These are phyloP conservation scores for Pasiphila rectangulata DNA, from an alignment of 2,888 invertebrate species.

Conservation along the genomic window DNA sequence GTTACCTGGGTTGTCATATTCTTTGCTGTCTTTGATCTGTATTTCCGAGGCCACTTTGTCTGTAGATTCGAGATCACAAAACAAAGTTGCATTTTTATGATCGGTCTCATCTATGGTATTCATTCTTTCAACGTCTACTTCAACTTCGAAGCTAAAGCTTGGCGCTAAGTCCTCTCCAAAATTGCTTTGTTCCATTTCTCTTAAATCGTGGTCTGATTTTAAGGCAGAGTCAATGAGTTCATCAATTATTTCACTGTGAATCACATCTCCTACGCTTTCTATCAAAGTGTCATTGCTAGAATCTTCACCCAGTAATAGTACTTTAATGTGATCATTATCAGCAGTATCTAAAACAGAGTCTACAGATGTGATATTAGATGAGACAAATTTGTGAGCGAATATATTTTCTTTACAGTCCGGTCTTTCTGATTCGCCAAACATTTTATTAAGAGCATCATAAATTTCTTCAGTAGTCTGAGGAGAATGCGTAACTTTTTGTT, in stretches of 20 bases:
- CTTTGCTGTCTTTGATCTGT: too few relatives aligned
- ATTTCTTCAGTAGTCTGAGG: conserved; percentile 12
- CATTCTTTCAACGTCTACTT: background rate
- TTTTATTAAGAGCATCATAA: conserved; percentile 9
- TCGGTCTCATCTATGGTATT: background rate
- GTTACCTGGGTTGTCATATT: too few relatives aligned
- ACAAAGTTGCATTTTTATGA: too few relatives aligned
- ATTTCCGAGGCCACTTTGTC: too few relatives aligned
- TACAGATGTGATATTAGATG: background rate
- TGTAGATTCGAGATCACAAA: too few relatives aligned
- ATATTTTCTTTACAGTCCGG: background rate
- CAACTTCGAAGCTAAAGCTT: too few relatives aligned
- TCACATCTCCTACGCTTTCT: conserved; percentile 21
- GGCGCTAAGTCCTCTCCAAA: background rate
- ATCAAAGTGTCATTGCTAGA: conserved; percentile 1
- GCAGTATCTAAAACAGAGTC: background rate
- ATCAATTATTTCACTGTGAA: conserved; percentile 16
- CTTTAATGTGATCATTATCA: background rate
- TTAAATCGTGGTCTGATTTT: background rate
- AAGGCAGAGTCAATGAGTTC: conserved; percentile 3
- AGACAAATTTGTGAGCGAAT: background rate
- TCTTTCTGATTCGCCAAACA: conserved; percentile 12
- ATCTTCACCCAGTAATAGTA: conserved; percentile 13
- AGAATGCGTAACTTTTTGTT: background rate
- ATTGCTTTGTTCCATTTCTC: background rate